Evolutionary conservation across 2,113 vertebrate genomes (phyloP), one percentile per base, ranked within the genome.

Genomic region (Scalopus aquaticus): DNA sequence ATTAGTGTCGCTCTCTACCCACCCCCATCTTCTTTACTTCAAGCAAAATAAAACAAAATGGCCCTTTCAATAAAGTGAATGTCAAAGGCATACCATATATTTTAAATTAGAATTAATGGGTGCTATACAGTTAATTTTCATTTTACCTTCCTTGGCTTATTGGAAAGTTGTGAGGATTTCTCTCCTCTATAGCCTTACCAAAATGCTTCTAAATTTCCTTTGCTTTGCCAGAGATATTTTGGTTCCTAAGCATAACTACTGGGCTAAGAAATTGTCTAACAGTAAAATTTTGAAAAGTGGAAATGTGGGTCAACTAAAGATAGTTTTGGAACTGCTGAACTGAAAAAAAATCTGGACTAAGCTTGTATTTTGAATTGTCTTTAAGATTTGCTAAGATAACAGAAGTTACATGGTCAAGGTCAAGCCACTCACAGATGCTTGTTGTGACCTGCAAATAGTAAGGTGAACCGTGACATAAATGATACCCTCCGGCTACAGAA

Each of bases 231-330:
- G 35, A 81, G 69, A 30, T n/a, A 74, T 76, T 87, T 80, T 91
- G 79, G 92, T 93, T 87, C 65, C 74, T 77, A 46, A 95, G 94
- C 73, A 91, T 64, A 54, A 82, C 91, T 88, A 56, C 0, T 73
- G n/a, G 26, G 15, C 35, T 24, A 91, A 72, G 56, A 89, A 93
- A 76, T 2, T 12, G 10, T 24, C 49, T 56, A 74, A 49, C 28
- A 83, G 4, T 46, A 89, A 62, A 94, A 64, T 70, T 95, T 88
- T 72, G 80, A 90, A 60, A 93, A 90, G 39, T 32, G 91, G 80
- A 92, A 91, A 86, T 69, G 37, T 87, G 58, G 22, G 35, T 91
- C 88, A 85, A 46, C 37, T 74, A 62, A 77, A 96, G 62, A 51
- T 46, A 72, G 46, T 51, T 92, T 44, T 56, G 37, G 12, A 83